Evolutionary conservation across 2,113 vertebrate genomes (phyloP).

Genomic region (Pionites leucogaster): DNA sequence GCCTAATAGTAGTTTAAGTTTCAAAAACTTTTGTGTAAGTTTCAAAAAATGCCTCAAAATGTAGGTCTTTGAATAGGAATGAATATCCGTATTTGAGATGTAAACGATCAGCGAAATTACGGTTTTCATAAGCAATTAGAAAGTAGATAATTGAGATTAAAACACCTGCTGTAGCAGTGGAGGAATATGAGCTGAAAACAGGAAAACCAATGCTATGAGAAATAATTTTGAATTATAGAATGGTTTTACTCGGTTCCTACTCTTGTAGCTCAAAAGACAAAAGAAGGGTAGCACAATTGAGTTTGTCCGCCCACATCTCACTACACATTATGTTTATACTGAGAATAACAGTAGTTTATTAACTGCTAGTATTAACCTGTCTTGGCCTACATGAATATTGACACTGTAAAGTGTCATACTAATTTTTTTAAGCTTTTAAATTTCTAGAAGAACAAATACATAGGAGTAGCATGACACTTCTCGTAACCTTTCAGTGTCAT

Average conservation of each 20-base stretch:
- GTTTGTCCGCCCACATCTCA: not conserved
- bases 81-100: fast-evolving
- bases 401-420: not conserved
- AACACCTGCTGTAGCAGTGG: not conserved
- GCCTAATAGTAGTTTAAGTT: not conserved
- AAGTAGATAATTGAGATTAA: not conserved
- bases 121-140: not conserved
- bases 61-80: not conserved
- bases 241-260: not conserved
- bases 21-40: not conserved
- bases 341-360: not conserved
- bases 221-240: not conserved
- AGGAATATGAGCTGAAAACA: not conserved
- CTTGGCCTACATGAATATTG: not conserved
- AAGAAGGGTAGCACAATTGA: not conserved
- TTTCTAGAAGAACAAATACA: not conserved
- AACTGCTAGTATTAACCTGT: not conserved
- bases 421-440: not conserved
- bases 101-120: not conserved
- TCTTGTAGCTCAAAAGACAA: not conserved
- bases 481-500: not conserved
- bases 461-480: not conserved
- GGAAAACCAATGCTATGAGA: not conserved
- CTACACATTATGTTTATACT: not conserved
- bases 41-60: not conserved